Conservation (phyloP, 2,888 invertebrate species). For the Drosophila longiperda region DNA sequence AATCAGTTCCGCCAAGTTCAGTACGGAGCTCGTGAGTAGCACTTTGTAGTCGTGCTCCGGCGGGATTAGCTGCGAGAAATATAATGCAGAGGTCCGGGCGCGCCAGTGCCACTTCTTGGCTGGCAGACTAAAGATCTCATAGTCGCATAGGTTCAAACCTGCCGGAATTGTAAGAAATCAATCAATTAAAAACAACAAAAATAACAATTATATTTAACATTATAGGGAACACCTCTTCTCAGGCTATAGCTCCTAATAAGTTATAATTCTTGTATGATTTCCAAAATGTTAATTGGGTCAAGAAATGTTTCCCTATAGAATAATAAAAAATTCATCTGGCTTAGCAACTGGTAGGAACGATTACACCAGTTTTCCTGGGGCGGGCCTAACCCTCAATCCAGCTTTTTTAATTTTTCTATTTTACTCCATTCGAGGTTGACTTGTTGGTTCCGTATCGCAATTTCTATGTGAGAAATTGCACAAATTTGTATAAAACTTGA, state of each 20-base stretch:
- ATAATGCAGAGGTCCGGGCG: constrained; percentile 88
- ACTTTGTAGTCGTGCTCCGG: constrained; percentile 86
- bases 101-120: constrained; percentile 93
- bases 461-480: neutral
- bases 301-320: neutral
- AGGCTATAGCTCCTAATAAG: neutral
- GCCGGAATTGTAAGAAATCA: neutral
- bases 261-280: neutral
- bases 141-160: constrained; percentile 83
- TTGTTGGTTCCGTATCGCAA: neutral
- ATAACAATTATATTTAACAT: neutral
- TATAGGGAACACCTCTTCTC: neutral
- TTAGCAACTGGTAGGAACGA: neutral
- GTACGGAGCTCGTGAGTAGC: constrained; percentile 89
- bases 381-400: neutral
- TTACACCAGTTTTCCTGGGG: neutral
- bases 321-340: neutral
- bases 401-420: neutral
- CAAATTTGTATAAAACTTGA: constrained; percentile 12
- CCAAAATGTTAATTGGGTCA: neutral
- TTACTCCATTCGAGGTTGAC: neutral
- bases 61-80: constrained; percentile 88
- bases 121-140: constrained; percentile 86
- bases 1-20: constrained; percentile 89
- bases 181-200: neutral